Base-by-base conservation (phyloP, 2,888 invertebrate species). In the Eilema griseolum region DNA sequence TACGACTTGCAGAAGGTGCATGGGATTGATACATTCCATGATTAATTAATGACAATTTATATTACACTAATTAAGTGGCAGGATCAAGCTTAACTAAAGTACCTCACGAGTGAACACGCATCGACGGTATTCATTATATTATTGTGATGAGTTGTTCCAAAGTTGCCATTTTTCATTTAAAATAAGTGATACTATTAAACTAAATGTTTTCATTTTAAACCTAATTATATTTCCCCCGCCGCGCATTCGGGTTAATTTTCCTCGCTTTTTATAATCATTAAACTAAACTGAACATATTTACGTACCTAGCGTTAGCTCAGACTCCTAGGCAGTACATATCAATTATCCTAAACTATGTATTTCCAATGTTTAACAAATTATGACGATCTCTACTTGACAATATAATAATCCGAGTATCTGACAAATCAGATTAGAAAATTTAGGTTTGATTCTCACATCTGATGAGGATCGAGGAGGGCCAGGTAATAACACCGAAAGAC, bases 401-500 rank as follows among this genome's bases (percentile, higher is more conserved):
- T 16, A 28, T 1, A 59, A 5, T 31, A 60, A 60, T 28, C 2
- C 11, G n/a, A 56, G 2, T 28, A 31, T 16, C 52, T 64, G 24
- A 20, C 64, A 64, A 64, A 64, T 28, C 10, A 41, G 11, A 41
- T 26, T 3, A 52, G 12, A 28, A 11, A 1, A 26, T 12, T 10
- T 63, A 10, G 3, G 23, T 61, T 26, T 26, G 4, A 62, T n/a
- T 33, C 24, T 33, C 23, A 67, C 33, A 61, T 69, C 1, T 31
- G 41, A 28, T 23, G 4, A 57, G 37, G 62, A 2, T 23, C 7
- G 23, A 23, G n/a, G 23, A 46, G 52, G 52, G 61, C 10, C 31
- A 8, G 62, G 8, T 2, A 41, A 52, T 28, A 33, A 61, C 63
- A 69, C 61, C 24, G 33, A 71, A 67, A 75, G 64, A 14, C 46